Base-by-base conservation (phyloP, 2,113 vertebrate genomes). In the Mormyrus iriodes region DNA sequence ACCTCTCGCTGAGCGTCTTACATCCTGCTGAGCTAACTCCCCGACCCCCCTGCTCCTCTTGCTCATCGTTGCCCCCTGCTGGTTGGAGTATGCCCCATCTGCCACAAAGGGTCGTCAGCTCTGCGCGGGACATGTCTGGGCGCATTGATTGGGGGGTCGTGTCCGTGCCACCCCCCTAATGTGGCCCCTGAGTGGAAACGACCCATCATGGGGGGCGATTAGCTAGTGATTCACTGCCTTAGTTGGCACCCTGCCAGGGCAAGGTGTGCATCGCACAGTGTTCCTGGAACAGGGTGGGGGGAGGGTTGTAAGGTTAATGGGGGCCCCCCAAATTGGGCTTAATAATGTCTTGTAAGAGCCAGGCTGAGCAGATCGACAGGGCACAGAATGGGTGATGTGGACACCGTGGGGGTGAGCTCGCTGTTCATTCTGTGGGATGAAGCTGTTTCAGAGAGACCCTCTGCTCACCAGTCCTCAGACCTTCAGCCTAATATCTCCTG, bases 211-310 rank as follows among this genome's bases (percentile, higher is more conserved):
- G 49, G 85, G 48, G 17, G 85, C 4, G 48, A 53, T 86, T 31
- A 86, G 39, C 51, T 15, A 31, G 31, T 55, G 85, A 86, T 53
- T 53, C 85, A 13, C 51, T n/a, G 12, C 85, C 85, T 53, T 53
- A 86, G 85, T 86, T 86, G 48, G 85, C 85, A 55, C 85, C 85
- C 85, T 21, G 51, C 85, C 27, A 53, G 51, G 85, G 27, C 15
- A 35, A 86, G n/a, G 85, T 8, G 51, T 55, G 51, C 9, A 86
- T 35, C 10, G 15, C 51, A 31, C 48, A 27, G 48, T 15, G 51
- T 88, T 88, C 61, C 88, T 69, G 88, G 88, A 82, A 53, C 8
- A 39, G 19, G 35, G n/a, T 0, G 69, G 46, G 76, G 24, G n/a
- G 88, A 49, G 15, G 10, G 27, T 48, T 82, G 31, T 49, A 31